phyloP scores from a whole-genome alignment of 1,140 invertebrate genomes.

The Teleogryllus occipitalis region DNA sequence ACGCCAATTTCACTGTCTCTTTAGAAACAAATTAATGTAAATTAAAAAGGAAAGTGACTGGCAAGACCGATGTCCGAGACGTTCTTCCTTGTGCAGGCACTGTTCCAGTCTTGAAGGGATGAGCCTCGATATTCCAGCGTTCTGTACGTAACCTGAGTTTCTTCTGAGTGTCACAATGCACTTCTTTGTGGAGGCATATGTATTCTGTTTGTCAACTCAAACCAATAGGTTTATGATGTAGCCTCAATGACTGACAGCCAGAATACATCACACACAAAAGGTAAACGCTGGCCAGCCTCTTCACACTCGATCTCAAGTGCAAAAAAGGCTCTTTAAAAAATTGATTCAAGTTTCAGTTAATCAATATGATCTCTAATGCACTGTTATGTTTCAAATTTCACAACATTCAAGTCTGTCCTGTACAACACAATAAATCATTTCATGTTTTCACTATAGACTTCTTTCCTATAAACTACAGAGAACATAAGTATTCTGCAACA shows the following conservation, averaged over 20 bases:
- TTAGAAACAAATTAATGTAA: not conserved
- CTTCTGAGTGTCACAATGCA: not conserved
- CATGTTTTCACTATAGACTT: not conserved
- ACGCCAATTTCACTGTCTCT: not conserved
- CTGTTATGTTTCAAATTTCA: constrained; percentile 1
- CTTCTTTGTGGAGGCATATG: not conserved
- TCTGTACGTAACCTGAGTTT: not conserved
- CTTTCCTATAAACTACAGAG: not conserved
- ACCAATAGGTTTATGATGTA: not conserved
- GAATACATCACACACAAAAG: not conserved
- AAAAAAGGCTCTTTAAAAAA: not conserved
- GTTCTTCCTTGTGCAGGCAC: not conserved
- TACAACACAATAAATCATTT: constrained; percentile 2
- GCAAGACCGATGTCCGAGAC: not conserved
- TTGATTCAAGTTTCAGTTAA: not conserved
- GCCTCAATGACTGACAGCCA: not conserved
- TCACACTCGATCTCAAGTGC: not conserved
- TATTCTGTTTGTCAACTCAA: not conserved
- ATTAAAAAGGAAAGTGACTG: not conserved
- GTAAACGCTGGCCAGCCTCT: not conserved
- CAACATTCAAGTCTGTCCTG: not conserved
- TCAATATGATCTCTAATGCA: constrained; percentile 5
- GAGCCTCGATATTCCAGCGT: not conserved
- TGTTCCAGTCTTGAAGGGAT: constrained; percentile 1
- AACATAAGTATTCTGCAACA: constrained; percentile 1